Base-by-base conservation (phyloP, 92 coral and sea anemone genomes). In the Paragorgia papillata region DNA sequence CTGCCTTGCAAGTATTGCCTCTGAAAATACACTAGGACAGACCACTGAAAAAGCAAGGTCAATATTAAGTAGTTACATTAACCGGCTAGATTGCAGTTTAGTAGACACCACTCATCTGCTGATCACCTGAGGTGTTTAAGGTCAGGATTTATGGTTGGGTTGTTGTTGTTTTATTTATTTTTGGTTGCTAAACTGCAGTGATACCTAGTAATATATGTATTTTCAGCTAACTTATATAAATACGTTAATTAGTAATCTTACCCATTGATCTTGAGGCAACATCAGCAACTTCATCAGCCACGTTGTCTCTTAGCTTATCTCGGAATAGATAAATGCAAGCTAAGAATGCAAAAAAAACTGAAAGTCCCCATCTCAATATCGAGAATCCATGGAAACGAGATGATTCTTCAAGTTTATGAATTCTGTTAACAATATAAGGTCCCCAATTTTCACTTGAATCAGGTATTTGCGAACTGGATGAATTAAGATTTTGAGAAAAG, bases 241-340 rank as follows among this genome's bases (percentile, higher is more conserved):
- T n/a, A n/a, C n/a, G n/a, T n/a, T 40, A 62, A 25, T 9, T 43
- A 55, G 19, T 31, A 31, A 56, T 17, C 88, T 75, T 91, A 95
- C 99, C 96, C 61, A 95, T 69, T 29, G 99, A 95, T 73, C 97
- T 86, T 22, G 95, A 86, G 1, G 99, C 99, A 27, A 95, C 99
- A 62, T 85, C 97, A 24, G 99, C 99, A 34, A 95, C 91, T 80
- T 95, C 99, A 62, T 95, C 99, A 1, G 97, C 99, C 37, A 95
- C 96, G 49, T 95, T 95, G 54, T 91, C 97, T 24, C 90, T 67
- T 41, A 95, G 74, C 51, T 83, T 86, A 63, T 95, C 99, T 29
- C 99, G 90, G 62, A 95, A 95, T 39, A 94, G 33, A 79, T 95
- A 95, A 54, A 95, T 53, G 0, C 73, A 75, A n/a, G 74, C 67